Base-by-base conservation (phyloP, 2,888 invertebrate species). In the Nezara viridula region DNA sequence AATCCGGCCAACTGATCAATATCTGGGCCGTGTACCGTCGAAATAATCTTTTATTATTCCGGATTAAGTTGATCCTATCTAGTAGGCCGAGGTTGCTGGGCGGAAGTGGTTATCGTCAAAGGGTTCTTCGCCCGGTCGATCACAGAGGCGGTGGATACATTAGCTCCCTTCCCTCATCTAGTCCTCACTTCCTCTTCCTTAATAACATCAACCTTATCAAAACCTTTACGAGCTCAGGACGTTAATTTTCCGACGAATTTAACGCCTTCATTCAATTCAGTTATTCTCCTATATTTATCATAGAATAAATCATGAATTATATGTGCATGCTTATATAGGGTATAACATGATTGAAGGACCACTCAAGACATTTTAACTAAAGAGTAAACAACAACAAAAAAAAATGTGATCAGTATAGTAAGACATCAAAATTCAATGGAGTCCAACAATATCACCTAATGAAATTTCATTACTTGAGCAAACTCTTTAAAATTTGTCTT, bases 121-220 rank as follows among this genome's bases (percentile, higher is more conserved):
- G 60, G 60, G 4, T 27, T 27, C 60, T 27, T 16, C 55, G n/a
- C n/a, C n/a, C 55, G 55, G n/a, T n/a, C 55, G 55, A n/a, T 55
- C 55, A 55, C 55, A n/a, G 55, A n/a, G 55, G n/a, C 60, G 12
- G 27, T 24, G 6, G 60, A 4, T 27, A 16, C 50, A 50, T 50
- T 50, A 50, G 60, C 14, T 16, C 7, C 27, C 6, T 50, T 10
- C 4, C 21, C 55, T 55, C 24, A 55, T 55, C 24, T n/a, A 24
- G 55, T n/a, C 55, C 27, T 32, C 60, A 60, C 60, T 60, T 60
- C 27, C 60, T 60, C 49, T 49, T 24, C n/a, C 55, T 60, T 60
- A 60, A 60, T 60, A 60, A 60, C 60, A 60, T 60, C 60, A 60
- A 27, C 27, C 60, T 60, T 27, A 60, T 60, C 60, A 60, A 27